These are phyloP conservation scores for Australoheros scitulus DNA, from an alignment of 2,113 vertebrate species.

Conservation along the genomic window DNA sequence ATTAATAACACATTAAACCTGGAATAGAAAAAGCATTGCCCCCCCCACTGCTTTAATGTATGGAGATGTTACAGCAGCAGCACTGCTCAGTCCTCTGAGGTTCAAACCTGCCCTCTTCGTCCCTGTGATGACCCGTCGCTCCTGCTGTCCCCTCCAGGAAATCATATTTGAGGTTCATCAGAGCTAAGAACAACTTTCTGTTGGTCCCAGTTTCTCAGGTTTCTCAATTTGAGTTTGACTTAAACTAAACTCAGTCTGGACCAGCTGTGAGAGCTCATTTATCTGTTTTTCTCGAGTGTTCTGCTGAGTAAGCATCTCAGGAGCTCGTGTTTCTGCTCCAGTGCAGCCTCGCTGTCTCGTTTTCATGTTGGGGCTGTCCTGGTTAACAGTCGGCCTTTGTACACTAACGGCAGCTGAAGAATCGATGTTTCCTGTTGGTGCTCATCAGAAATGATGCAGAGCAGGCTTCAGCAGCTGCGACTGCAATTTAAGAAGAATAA, in stretches of 20 bases:
- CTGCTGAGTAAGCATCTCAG: rapidly evolving
- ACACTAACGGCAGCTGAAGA: background rate
- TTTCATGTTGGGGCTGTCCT: background rate
- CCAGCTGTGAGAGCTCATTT: rapidly evolving
- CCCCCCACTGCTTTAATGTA: background rate
- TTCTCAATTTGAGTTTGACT: too few species aligned
- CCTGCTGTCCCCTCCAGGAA: background rate
- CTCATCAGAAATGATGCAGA: too few species aligned
- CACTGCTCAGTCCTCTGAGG: too few species aligned
- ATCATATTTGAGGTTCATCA: rapidly evolving
- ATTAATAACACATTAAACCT: background rate
- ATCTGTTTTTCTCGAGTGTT: background rate
- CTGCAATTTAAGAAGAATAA: rapidly evolving
- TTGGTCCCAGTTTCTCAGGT: too few species aligned
- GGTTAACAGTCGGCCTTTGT: background rate
- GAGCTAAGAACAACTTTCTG: background rate
- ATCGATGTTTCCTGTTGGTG: too few species aligned
- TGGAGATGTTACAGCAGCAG: background rate
- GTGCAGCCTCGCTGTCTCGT: background rate
- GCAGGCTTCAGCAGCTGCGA: too few species aligned
- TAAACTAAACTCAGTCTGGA: background rate
- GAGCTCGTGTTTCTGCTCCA: rapidly evolving
- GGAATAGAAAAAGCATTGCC: too few species aligned
- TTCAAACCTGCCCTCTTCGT: too few species aligned
- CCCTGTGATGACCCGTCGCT: too few species aligned